Conservation (phyloP, 2,113 vertebrate species). For the Anhinga rufa region DNA sequence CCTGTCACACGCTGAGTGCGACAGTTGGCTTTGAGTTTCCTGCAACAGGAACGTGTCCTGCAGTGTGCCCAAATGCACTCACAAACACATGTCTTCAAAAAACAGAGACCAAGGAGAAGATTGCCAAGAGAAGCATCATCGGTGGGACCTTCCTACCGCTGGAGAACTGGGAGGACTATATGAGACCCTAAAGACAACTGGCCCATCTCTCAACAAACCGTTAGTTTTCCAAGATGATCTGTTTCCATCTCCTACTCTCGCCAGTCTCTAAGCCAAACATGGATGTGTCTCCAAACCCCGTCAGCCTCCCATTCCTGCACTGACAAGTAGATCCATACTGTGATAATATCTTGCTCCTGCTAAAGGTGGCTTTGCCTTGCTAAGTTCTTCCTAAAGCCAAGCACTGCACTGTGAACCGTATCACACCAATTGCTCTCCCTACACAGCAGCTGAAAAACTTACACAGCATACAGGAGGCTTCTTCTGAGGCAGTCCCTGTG, state of each 20-base stretch:
- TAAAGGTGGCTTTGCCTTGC: background rate
- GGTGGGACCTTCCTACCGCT: background rate
- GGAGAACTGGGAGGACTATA: background rate
- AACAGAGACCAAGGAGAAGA: background rate
- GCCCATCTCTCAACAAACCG: background rate
- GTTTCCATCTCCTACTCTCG: background rate
- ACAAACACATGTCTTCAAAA: no score
- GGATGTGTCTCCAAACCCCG: rapidly evolving
- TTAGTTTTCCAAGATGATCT: background rate
- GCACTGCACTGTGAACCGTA: background rate
- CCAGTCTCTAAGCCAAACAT: background rate
- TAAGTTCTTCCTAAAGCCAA: background rate
- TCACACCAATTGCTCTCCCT: background rate
- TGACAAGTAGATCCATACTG: background rate
- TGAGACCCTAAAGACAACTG: background rate
- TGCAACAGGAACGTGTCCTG: background rate
- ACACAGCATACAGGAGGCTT: background rate
- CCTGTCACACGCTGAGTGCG: background rate
- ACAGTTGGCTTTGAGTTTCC: background rate
- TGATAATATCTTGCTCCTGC: background rate
- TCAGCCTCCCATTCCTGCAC: background rate
- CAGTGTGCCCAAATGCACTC: rapidly evolving
- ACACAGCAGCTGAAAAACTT: background rate
- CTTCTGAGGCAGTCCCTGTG: background rate
- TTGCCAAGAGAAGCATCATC: background rate